A percentile compares a stretch with the other conserved stretches of the same genome.
phyloP scores from a whole-genome alignment of 1,140 invertebrate species.

The Formica selysi region DNA sequence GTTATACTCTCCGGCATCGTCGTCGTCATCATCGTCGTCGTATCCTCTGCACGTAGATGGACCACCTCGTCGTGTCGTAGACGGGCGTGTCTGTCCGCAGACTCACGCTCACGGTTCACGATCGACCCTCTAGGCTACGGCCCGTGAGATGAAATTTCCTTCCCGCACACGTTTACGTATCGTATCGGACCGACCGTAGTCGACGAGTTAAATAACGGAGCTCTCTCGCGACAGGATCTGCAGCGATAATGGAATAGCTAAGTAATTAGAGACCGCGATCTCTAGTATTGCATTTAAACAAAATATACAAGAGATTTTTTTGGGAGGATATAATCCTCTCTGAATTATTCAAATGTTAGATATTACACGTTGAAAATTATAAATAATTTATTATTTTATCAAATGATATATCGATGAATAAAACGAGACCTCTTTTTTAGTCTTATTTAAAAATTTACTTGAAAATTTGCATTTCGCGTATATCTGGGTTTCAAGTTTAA shows the following conservation, averaged over 20 bases:
- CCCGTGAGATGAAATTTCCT: slow-evolving; percentile 38
- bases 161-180: background rate
- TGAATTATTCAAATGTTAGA: background rate
- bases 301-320: background rate
- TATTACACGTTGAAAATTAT: background rate
- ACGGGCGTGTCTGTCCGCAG: slow-evolving; percentile 4
- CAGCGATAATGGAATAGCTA: background rate
- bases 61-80: background rate
- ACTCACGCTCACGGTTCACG: background rate
- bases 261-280: background rate
- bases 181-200: background rate
- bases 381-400: background rate
- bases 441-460: no score
- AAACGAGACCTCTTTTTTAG: background rate
- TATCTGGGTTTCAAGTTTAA: no score
- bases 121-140: background rate
- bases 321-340: background rate
- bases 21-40: slow-evolving; percentile 1
- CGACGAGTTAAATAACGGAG: slow-evolving; percentile 24
- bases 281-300: background rate
- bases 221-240: background rate
- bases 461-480: no score
- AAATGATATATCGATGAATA: background rate
- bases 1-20: background rate
- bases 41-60: background rate